Base-by-base conservation (phyloP, 2,113 vertebrate genomes). In the Dascyllus trimaculatus region DNA sequence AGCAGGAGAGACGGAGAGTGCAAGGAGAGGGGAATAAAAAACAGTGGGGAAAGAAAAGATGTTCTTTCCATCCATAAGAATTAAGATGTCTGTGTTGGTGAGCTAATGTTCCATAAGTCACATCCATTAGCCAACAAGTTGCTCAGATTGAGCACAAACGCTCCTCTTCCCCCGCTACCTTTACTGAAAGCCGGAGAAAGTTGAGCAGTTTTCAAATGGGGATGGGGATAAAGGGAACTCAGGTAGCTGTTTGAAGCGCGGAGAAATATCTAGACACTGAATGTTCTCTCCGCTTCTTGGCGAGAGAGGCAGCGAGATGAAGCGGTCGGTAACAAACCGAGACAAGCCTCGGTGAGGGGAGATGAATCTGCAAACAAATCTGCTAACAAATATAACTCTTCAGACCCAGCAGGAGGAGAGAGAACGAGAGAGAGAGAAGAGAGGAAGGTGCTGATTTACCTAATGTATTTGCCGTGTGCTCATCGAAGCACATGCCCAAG, bases 291-390 rank as follows among this genome's bases (percentile, higher is more conserved):
- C n/a, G 10, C 60, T 56, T 72, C 35, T 60, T 54, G 46, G 51
- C 10, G n/a, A 46, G 68, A 49, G 73, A 73, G 51, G 51, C 49
- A 4, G 25, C 7, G 24, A 84, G 81, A 90, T 88, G 81, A 90
- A 84, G 80, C 38, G 1, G 60, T 17, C 4, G 46, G 17, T 77
- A 83, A 82, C 84, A 87, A 82, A 85, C 75, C 21, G 59, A 80
- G 85, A 88, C 87, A 80, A 65, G 74, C 59, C 51, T 71, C 14
- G 17, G 74, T 60, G 77, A 85, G 51, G 66, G 53, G 57, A 74
- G 70, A 78, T 63, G 71, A 75, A 86, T 78, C 75, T 78, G 84
- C 77, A 91, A 87, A 91, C 85, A 90, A 86, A 86, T 81, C 82
- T 71, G 69, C 65, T 78, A 78, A 84, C 85, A 92, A 86, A 87